Evolutionary conservation across 2,888 invertebrate genomes (phyloP), one percentile per base, ranked within the genome.

Genomic region (Camptogramma bilineatum): DNA sequence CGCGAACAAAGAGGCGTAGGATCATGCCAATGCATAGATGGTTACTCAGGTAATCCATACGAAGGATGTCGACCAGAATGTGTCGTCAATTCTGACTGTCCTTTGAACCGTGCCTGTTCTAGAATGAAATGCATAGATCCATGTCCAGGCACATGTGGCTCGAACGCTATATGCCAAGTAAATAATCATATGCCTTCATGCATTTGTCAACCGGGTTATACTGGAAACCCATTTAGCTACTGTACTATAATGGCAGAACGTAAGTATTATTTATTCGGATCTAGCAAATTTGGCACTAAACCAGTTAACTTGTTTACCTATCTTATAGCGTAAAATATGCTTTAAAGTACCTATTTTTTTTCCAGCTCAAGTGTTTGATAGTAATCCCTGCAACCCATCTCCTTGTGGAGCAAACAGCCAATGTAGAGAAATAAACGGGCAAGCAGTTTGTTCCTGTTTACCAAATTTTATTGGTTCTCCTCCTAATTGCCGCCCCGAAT

Each of bases 381-480:
- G 68, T 10, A 86, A 87, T 73, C 87, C 90, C 17, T 93, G 93
- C 64, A 85, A 66, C 68, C 92, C 92, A 52, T 94, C 95, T 50
- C 96, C 96, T 0, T 97, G 96, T 81, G 96, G 96, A 60, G 95
- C 96, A 0, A 96, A 96, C 79, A 96, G 96, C 73, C 96, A 96
- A 81, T 97, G 97, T 78, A 94, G 95, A 63, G 95, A 95, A 83
- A 90, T 95, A 3, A 96, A 96, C 77, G 94, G 94, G 9, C 96
- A 96, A 81, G 95, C 96, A 0, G 95, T 96, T 7, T 96, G 96
- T 79, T 95, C 96, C 2, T 96, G 96, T 80, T 85, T 95, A 51
- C 90, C 94, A 7, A 93, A 90, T 62, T 96, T 95, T 76, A 87
- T 94, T 62, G 96, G 96, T 17, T 90, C 94, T 52, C 96, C 97